These are phyloP conservation scores for Oxyscelio sp. DNA, from an alignment of 2,888 invertebrate species.

Conservation along the genomic window DNA sequence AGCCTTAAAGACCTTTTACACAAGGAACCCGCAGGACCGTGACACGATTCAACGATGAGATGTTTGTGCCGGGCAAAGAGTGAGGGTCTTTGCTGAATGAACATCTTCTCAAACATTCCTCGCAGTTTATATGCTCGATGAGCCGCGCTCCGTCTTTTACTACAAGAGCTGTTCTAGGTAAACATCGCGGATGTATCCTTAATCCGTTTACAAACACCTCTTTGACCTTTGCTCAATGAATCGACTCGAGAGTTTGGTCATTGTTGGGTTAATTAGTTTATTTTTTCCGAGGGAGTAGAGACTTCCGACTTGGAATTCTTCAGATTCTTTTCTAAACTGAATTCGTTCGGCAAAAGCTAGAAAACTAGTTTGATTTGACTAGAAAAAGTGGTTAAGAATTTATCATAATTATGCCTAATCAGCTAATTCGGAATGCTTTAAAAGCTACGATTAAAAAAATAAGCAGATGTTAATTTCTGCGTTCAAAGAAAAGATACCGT, in stretches of 20 bases:
- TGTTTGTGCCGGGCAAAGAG: conserved; percentile 64
- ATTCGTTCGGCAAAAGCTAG: too few species aligned
- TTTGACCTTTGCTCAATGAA: conserved; percentile 48
- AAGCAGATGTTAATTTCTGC: too few species aligned
- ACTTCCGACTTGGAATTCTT: background rate
- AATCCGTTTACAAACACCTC: conserved; percentile 64
- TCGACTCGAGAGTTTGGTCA: conserved; percentile 10
- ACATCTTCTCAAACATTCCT: conserved; percentile 72
- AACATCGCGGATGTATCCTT: conserved; percentile 53
- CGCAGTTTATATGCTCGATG: conserved; percentile 36
- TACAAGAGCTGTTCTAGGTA: conserved; percentile 51
- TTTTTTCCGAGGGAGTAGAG: conserved; percentile 9
- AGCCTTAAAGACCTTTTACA: conserved; percentile 71
- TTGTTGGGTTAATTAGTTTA: conserved; percentile 39
- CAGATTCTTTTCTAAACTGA: background rate
- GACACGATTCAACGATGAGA: conserved; percentile 77
- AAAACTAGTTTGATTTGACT: too few species aligned
- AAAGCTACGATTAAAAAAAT: too few species aligned
- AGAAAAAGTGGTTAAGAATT: too few species aligned
- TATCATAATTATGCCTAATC: too few species aligned
- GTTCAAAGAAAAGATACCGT: too few species aligned
- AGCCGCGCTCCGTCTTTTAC: background rate
- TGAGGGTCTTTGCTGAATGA: conserved; percentile 74
- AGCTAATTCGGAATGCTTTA: too few species aligned
- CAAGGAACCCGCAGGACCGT: conserved; percentile 77